Conservation (phyloP, 2,113 vertebrate species). For the Trogon melanurus region DNA sequence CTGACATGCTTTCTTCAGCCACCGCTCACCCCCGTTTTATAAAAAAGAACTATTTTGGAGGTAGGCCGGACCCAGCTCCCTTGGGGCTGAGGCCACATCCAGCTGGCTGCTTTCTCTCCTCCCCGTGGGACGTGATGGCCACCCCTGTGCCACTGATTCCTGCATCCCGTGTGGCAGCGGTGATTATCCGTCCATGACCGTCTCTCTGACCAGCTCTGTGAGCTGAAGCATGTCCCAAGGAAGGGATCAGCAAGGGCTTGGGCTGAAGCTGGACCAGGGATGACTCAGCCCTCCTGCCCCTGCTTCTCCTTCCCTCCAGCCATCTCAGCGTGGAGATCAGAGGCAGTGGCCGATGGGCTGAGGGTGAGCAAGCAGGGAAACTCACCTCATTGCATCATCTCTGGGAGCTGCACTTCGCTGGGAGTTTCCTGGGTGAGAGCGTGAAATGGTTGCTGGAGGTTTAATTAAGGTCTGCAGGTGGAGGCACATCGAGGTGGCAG, state of each 20-base stretch:
- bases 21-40: accelerated
- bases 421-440: neutral
- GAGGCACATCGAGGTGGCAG: neutral
- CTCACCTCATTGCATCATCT: neutral
- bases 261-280: neutral
- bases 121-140: neutral
- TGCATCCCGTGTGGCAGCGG: accelerated
- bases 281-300: neutral
- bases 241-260: neutral
- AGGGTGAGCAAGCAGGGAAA: neutral
- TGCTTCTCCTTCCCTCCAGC: neutral
- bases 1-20: neutral
- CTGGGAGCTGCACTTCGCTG: neutral
- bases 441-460: neutral
- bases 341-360: neutral
- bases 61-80: neutral
- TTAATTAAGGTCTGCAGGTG: neutral
- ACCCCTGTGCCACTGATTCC: neutral
- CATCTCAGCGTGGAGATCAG: too few species aligned
- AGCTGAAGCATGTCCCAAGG: accelerated
- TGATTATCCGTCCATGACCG: neutral
- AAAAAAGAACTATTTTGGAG: neutral
- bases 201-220: accelerated
- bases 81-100: neutral
- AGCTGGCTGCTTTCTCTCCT: neutral